Evolutionary conservation across 2,797 vertebrate species (phyloP).

Genomic region (Falco cherrug): DNA sequence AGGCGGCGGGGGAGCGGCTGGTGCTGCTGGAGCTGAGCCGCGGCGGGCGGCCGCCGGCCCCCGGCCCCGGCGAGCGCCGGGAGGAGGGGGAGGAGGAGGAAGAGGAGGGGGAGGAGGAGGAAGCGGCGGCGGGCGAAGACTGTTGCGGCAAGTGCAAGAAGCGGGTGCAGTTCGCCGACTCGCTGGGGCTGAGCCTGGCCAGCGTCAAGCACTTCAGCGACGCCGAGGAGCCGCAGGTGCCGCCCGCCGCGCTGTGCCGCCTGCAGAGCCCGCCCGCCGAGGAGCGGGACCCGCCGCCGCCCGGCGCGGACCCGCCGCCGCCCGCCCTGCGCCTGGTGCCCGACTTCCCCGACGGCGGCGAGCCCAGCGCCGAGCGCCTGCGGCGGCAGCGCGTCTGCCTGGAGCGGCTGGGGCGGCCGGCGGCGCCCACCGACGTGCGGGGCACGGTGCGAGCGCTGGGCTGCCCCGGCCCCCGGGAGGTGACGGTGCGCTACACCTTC

Average conservation of each 20-base stretch:
- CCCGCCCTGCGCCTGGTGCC: constrained; percentile 43
- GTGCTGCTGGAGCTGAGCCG: constrained; percentile 10
- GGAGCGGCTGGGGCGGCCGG: constrained; percentile 74
- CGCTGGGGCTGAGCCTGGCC: constrained; percentile 86
- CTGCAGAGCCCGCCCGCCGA: constrained; percentile 75
- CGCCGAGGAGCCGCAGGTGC: constrained; percentile 86
- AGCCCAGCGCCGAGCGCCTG: constrained; percentile 61
- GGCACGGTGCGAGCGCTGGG: constrained; percentile 69
- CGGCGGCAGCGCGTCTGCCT: constrained; percentile 78
- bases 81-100: not conserved
- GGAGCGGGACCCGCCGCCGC: constrained; percentile 8
- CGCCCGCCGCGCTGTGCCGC: constrained; percentile 81
- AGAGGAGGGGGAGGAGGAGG: not conserved
- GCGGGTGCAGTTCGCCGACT: constrained; percentile 90
- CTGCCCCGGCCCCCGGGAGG: constrained; percentile 59
- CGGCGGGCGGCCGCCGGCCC: constrained; percentile 33
- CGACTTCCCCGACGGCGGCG: constrained; percentile 64
- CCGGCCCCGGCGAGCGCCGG: not conserved
- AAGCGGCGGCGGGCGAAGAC: not conserved
- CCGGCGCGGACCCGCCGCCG: not conserved
- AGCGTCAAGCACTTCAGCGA: constrained; percentile 89
- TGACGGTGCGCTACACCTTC: constrained; percentile 89
- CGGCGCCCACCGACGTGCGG: constrained; percentile 46
- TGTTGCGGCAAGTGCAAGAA: constrained; percentile 81
- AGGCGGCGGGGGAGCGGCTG: not conserved